Conservation (phyloP, 2,888 invertebrate species). For the Trissolcus brochymenae region DNA sequence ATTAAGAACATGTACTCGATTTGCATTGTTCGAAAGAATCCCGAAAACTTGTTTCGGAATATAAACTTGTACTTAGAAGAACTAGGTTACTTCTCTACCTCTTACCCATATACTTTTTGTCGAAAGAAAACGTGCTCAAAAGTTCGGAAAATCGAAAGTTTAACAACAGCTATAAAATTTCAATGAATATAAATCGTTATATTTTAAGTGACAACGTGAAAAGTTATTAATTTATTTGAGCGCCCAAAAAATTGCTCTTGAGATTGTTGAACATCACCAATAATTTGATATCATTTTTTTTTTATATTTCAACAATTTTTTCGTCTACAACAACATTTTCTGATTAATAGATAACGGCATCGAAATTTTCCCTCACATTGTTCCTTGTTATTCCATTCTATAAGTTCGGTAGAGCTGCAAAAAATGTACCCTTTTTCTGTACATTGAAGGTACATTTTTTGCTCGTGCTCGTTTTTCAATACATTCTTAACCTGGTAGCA, state of each 20-base stretch:
- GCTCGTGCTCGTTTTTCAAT: too few species aligned
- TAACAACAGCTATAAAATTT: conserved; percentile 9
- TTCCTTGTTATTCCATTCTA: too few species aligned
- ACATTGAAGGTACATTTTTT: too few species aligned
- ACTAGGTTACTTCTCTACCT: conserved; percentile 9
- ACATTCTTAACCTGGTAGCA: too few species aligned
- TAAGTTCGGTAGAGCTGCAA: too few species aligned
- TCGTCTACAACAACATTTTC: too few species aligned
- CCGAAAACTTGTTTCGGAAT: conserved; percentile 7
- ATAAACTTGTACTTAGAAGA: conserved; percentile 10
- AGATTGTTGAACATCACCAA: neutral
- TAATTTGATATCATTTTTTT: neutral
- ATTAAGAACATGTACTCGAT: conserved; percentile 1
- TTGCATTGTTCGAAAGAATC: conserved; percentile 6
- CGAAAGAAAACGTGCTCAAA: conserved; percentile 10
- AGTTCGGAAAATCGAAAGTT: conserved; percentile 17
- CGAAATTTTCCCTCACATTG: too few species aligned
- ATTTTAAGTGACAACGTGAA: conserved; percentile 3
- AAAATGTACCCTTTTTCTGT: too few species aligned
- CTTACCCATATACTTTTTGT: neutral
- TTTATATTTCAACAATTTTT: neutral
- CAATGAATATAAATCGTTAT: conserved; percentile 6
- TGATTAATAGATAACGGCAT: too few species aligned
- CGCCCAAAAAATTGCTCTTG: neutral
- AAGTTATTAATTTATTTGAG: neutral